These are phyloP conservation scores for Caenorhabditis japonica DNA, from an alignment of 2,888 invertebrate genomes.

Conservation along the genomic window DNA sequence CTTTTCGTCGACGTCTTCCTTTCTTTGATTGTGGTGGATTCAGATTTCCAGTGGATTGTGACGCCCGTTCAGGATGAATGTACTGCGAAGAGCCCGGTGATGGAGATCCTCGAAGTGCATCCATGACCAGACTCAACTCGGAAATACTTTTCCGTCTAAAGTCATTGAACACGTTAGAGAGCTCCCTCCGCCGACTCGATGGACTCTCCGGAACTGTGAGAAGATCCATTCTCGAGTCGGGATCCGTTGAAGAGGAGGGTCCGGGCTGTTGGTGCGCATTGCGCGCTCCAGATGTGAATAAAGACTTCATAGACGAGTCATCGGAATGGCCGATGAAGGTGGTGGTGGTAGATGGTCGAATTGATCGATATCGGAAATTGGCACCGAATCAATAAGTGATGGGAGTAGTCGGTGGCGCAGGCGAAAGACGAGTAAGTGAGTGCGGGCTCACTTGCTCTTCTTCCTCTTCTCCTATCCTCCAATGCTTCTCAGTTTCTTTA, in stretches of 20 bases:
- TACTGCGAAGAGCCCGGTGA: conserved; percentile 56
- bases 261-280: conserved; percentile 42
- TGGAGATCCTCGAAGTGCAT: conserved; percentile 65
- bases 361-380: conserved; percentile 6
- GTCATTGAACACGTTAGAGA: conserved; percentile 55
- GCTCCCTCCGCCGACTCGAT: conserved; percentile 35
- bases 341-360: neutral
- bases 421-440: conserved; percentile 34
- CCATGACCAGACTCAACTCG: conserved; percentile 72
- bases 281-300: conserved; percentile 47
- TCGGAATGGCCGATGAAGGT: conserved; percentile 16
- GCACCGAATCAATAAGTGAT: conserved; percentile 30
- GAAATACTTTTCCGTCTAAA: conserved; percentile 68
- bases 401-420: conserved; percentile 8
- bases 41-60: conserved; percentile 64
- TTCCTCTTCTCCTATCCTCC: conserved; percentile 9
- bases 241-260: conserved; percentile 10
- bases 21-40: conserved; percentile 51
- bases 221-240: conserved; percentile 26
- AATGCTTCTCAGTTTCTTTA: conserved; percentile 44
- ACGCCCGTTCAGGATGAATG: conserved; percentile 63
- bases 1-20: conserved; percentile 56
- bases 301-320: conserved; percentile 50
- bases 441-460: conserved; percentile 8
- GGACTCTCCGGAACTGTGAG: conserved; percentile 61